Percentiles rank a stretch among this genome's conserved stretches.
phyloP scores from a whole-genome alignment of 2,888 invertebrate genomes.

The Leptinotarsa haldemani region DNA sequence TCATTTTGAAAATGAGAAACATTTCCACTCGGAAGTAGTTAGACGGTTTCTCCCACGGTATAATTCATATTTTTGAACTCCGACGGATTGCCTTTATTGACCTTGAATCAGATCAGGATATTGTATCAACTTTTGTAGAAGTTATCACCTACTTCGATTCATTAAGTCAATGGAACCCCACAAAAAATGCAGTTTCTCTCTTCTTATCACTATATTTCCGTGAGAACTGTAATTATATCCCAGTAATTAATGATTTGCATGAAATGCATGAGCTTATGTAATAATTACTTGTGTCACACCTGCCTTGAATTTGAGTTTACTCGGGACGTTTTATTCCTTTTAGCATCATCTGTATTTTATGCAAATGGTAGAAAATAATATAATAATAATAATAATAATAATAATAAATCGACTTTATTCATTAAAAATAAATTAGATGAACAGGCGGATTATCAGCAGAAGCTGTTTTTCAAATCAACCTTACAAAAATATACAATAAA shows the following conservation, averaged over 20 bases:
- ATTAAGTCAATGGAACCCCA: background rate
- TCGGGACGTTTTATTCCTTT: background rate
- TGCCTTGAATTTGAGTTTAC: background rate
- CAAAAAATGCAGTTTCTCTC: background rate
- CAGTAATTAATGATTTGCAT: constrained; percentile 10
- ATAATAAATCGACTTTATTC: too few relatives aligned
- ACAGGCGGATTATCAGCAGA: too few relatives aligned
- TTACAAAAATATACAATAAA: too few relatives aligned
- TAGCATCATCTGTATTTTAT: background rate
- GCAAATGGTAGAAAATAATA: constrained; percentile 17
- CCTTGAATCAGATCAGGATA: background rate
- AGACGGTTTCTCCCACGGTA: too few relatives aligned
- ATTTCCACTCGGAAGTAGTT: too few relatives aligned
- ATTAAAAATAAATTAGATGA: too few relatives aligned
- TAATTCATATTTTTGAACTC: too few relatives aligned
- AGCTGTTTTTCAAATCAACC: too few relatives aligned
- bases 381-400: too few relatives aligned
- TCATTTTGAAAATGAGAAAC: too few relatives aligned
- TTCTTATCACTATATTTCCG: constrained; percentile 23
- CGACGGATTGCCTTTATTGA: background rate
- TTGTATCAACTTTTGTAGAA: background rate
- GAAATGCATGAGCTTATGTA: constrained; percentile 7
- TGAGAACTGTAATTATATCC: constrained; percentile 16
- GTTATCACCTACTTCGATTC: background rate
- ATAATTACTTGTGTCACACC: constrained; percentile 12